Base-by-base conservation (phyloP, 92 coral and sea anemone genomes). In the Epizoanthus illoricatus region DNA sequence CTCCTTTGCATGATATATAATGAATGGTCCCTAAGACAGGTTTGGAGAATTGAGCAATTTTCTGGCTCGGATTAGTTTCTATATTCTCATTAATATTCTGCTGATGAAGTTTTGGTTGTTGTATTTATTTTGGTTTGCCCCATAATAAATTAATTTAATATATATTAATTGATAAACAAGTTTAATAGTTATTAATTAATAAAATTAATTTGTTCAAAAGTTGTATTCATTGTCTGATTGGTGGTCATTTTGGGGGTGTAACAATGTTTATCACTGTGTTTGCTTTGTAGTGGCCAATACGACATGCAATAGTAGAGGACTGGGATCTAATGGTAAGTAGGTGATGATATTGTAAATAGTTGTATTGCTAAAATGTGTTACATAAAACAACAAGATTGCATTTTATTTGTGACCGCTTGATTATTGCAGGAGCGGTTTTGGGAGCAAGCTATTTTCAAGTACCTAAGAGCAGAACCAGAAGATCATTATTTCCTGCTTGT, bases 251-350 rank as follows among this genome's bases (percentile, higher is more conserved):
- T 43, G 2, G 8, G 49, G 6, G 49, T 43, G 49, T n/a, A 54
- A 0, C 21, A 5, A 17, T 74, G 19, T 79, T 17, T 15, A 52
- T 75, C 54, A 5, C 61, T 41, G 49, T 65, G 70, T 74, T 68
- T 63, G 57, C 54, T 64, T 69, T 80, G 52, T 61, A 96, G 99
- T 96, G 99, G 99, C 99, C 99, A 42, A 96, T 96, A 58, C 88
- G 99, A 66, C 99, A 96, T 96, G 99, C 98, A 68, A 96, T 96
- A 1, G 99, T 96, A 4, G 99, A 96, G 80, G 99, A 96, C 87
- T 96, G 99, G 99, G 99, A 96, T 76, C 87, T 96, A 65, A 96
- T 96, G 99, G 99, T 96, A 85, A 60, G 93, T 24, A 71, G 7
- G 17, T 3, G 13, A 0, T 4, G 5, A 40, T 65, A 12, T 8